Conservation (phyloP, 2,888 invertebrate species). For the Epirrita christyi region DNA sequence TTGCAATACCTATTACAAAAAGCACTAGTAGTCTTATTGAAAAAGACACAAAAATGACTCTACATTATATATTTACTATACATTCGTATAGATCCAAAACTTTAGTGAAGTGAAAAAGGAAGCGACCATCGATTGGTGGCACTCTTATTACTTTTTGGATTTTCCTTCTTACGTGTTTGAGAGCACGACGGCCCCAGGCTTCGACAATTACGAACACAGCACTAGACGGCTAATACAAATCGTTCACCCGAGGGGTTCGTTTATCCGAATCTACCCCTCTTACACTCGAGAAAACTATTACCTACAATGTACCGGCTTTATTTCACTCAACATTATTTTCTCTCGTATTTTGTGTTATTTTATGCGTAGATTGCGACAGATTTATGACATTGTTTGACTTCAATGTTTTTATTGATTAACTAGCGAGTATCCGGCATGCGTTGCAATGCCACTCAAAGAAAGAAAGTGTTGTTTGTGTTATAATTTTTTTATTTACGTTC, state of each 20-base stretch:
- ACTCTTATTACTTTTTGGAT: conserved; percentile 66
- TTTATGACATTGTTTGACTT: neutral
- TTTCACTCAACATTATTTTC: conserved; percentile 24
- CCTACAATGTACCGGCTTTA: conserved; percentile 45
- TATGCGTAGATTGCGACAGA: neutral
- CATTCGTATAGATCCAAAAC: no score
- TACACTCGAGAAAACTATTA: conserved; percentile 68
- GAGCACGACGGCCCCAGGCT: conserved; percentile 68
- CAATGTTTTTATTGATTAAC: neutral
- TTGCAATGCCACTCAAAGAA: no score
- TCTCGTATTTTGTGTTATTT: conserved; percentile 9
- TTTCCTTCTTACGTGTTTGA: conserved; percentile 67
- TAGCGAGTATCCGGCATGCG: no score
- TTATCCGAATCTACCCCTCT: conserved; percentile 66
- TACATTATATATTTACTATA: no score
- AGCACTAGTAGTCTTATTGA: no score
- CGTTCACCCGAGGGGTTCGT: conserved; percentile 75
- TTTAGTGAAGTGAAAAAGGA: conserved; percentile 41
- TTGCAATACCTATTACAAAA: no score
- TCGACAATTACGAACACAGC: conserved; percentile 81
- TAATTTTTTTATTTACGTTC: no score
- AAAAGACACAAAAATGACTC: no score
- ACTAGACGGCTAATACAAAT: conserved; percentile 83
- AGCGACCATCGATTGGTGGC: conserved; percentile 55
- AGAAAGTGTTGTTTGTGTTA: no score